Evolutionary conservation across 2,888 invertebrate species (phyloP).

Genomic region (Polyommatus iphigenia): DNA sequence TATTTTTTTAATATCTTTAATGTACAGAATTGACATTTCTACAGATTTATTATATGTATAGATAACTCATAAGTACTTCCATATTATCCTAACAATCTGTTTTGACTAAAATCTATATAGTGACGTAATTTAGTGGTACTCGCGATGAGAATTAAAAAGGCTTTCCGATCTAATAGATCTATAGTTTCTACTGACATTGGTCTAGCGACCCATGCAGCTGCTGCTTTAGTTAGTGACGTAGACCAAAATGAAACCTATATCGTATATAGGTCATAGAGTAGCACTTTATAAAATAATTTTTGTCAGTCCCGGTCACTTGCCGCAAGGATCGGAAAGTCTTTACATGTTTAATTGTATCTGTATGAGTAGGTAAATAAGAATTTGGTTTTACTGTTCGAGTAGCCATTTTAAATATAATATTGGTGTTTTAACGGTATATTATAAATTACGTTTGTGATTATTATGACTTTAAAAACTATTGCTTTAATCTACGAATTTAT

Average conservation of each 20-base stretch:
- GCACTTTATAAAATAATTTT: too few species aligned
- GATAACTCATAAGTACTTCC: not conserved
- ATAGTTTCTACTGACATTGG: too few species aligned
- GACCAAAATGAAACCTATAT: too few species aligned
- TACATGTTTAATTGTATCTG: not conserved
- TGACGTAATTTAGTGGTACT: not conserved
- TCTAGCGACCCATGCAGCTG: too few species aligned
- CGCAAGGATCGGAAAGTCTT: too few species aligned
- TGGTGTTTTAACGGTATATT: not conserved
- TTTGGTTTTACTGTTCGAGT: not conserved
- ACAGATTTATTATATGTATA: too few species aligned
- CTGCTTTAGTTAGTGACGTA: too few species aligned
- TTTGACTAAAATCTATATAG: not conserved
- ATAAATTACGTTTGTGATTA: not conserved
- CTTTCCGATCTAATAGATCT: too few species aligned
- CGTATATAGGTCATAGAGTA: too few species aligned
- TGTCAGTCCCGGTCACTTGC: too few species aligned
- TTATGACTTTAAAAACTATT: not conserved
- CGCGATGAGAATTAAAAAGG: not conserved
- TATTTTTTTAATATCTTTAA: too few species aligned
- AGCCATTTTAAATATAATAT: not conserved
- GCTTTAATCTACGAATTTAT: slow-evolving; percentile 16
- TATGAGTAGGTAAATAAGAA: not conserved
- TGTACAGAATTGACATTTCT: too few species aligned
- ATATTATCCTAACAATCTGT: not conserved